These are phyloP conservation scores for Popillia japonica DNA, from an alignment of 1,140 invertebrate genomes.

Conservation along the genomic window DNA sequence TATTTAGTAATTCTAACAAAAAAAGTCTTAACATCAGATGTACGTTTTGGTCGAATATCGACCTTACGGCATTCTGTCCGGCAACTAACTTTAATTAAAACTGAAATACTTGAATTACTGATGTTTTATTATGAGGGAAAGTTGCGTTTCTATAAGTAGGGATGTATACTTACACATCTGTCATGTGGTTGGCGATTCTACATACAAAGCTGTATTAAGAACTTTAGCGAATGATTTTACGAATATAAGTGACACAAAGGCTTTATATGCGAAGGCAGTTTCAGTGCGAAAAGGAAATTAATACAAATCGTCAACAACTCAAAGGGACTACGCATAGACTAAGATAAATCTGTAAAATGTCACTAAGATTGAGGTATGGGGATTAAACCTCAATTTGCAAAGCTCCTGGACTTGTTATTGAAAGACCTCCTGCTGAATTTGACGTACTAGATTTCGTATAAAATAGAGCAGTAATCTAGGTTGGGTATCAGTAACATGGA, in stretches of 20 bases:
- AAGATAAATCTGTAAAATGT: constrained; percentile 30
- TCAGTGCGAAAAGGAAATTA: background rate
- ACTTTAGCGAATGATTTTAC: constrained; percentile 1
- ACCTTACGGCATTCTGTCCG: too few species aligned
- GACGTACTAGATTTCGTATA: constrained; percentile 19
- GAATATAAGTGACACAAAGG: background rate
- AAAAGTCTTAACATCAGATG: too few species aligned
- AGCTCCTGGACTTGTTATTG: constrained; percentile 7
- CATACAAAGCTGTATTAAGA: too few species aligned
- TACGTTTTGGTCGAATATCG: too few species aligned
- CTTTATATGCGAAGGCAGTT: background rate
- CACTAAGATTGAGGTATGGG: background rate
- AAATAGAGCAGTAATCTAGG: background rate
- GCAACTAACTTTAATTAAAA: too few species aligned
- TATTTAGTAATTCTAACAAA: too few species aligned
- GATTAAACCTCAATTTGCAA: constrained; percentile 17
- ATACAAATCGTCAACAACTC: constrained; percentile 18
- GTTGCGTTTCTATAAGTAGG: too few species aligned
- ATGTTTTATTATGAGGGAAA: too few species aligned
- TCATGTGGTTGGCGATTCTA: too few species aligned
- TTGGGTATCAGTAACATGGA: constrained; percentile 21
- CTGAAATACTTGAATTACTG: too few species aligned
- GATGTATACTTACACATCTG: too few species aligned
- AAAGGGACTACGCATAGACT: background rate
- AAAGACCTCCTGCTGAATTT: constrained; percentile 28